A percentile compares a stretch with the other conserved stretches of the same genome.
phyloP scores from a whole-genome alignment of 2,113 vertebrate genomes.

The Platichthys flesus region DNA sequence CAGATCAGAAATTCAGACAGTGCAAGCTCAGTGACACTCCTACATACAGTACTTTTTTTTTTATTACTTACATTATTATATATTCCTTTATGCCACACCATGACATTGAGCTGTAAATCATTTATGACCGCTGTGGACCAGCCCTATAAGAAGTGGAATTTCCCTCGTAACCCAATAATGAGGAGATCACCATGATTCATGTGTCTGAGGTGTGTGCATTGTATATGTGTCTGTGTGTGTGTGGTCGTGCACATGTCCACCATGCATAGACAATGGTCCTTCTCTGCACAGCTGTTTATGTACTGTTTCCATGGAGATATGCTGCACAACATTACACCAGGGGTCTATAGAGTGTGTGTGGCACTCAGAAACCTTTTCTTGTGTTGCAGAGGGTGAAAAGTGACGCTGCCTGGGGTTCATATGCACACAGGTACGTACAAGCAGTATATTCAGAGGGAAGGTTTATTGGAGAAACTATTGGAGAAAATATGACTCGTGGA shows the following conservation, averaged over 20 bases:
- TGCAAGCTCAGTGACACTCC: slow-evolving; percentile 3
- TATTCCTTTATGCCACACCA: slow-evolving; percentile 15
- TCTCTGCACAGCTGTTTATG: slow-evolving; percentile 57
- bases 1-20: neutral
- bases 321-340: slow-evolving; percentile 40
- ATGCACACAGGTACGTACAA: slow-evolving; percentile 16
- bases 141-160: slow-evolving; percentile 63
- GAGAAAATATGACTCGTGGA: too few relatives aligned
- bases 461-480: too few relatives aligned
- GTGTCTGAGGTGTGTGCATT: slow-evolving; percentile 23
- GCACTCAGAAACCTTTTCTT: slow-evolving; percentile 7
- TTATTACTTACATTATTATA: slow-evolving; percentile 9
- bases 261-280: slow-evolving; percentile 36
- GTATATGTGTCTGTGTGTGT: neutral
- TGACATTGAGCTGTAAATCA: slow-evolving; percentile 51
- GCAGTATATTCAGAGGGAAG: neutral
- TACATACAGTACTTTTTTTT: neutral
- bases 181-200: slow-evolving; percentile 51
- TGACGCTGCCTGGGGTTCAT: slow-evolving; percentile 39
- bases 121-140: slow-evolving; percentile 37
- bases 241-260: slow-evolving; percentile 35
- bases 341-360: neutral
- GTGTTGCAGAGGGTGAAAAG: slow-evolving; percentile 10
- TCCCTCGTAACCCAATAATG: slow-evolving; percentile 63
- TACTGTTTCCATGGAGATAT: slow-evolving; percentile 58